Evolutionary conservation across 1,140 invertebrate species (phyloP).

Genomic region (Steinernema khuongi): DNA sequence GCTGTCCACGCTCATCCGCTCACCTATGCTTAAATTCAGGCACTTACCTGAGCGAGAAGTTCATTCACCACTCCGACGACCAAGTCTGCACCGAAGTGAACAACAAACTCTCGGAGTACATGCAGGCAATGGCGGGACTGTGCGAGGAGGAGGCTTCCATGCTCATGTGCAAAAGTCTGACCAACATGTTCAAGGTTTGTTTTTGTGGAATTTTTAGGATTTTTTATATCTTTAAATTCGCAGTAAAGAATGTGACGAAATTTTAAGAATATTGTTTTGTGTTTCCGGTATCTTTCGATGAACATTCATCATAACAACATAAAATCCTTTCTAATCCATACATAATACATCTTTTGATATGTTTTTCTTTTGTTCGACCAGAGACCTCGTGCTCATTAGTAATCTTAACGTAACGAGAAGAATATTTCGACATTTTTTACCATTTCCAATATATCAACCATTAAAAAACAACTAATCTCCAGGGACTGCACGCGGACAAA

Average conservation of each 20-base stretch:
- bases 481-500: slow-evolving; percentile 55
- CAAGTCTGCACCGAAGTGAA: slow-evolving; percentile 54
- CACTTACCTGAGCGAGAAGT: slow-evolving; percentile 57
- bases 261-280: too few relatives aligned
- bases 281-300: too few relatives aligned
- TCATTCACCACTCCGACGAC: slow-evolving; percentile 52
- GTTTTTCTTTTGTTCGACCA: slow-evolving; percentile 4
- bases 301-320: too few relatives aligned
- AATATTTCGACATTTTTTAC: not conserved
- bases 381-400: not conserved
- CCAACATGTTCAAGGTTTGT: slow-evolving; percentile 46
- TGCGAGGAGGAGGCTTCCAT: slow-evolving; percentile 54
- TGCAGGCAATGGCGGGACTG: slow-evolving; percentile 51
- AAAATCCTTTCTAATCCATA: not conserved
- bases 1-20: not conserved
- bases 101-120: slow-evolving; percentile 46
- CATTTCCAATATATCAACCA: too few relatives aligned
- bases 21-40: slow-evolving; percentile 40
- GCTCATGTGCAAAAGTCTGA: slow-evolving; percentile 52
- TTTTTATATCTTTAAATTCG: too few relatives aligned
- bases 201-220: too few relatives aligned
- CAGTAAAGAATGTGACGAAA: too few relatives aligned
- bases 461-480: slow-evolving; percentile 23
- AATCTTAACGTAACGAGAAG: not conserved
- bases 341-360: not conserved